Evolutionary conservation across 2,797 vertebrate species (phyloP).

Genomic region (Jordanella pulchra): DNA sequence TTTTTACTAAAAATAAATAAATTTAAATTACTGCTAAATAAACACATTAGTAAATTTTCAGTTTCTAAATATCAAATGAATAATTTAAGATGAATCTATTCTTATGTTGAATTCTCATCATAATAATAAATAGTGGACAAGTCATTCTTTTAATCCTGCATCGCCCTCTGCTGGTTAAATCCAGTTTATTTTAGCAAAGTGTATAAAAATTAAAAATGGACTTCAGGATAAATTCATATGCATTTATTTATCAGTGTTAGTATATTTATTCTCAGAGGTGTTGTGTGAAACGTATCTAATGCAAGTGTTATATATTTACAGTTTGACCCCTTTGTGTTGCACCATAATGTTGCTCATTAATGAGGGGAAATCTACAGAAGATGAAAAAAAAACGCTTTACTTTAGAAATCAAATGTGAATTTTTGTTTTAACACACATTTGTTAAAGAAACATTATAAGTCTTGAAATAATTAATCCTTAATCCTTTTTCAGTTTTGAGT

Average conservation of each 20-base stretch:
- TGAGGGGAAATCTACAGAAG: not conserved
- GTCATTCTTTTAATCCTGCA: not conserved
- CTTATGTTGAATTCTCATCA: not conserved
- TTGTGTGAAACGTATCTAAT: not conserved
- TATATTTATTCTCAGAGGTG: too few relatives aligned
- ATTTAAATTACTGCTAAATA: not conserved
- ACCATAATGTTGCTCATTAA: too few relatives aligned
- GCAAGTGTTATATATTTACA: not conserved
- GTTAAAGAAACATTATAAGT: not conserved
- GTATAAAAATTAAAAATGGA: not conserved
- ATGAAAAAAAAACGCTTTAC: not conserved
- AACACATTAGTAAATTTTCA: not conserved
- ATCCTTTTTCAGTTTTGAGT: not conserved
- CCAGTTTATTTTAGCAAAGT: not conserved
- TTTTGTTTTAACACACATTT: too few relatives aligned
- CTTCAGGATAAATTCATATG: too few relatives aligned
- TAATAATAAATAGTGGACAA: not conserved
- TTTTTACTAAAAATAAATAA: not conserved
- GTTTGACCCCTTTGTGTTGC: not conserved
- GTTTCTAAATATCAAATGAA: not conserved
- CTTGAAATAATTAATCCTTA: not conserved
- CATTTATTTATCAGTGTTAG: not conserved
- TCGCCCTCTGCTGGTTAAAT: constrained; percentile 2
- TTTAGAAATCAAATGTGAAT: not conserved
- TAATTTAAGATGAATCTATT: not conserved